Evolutionary conservation across 2,797 vertebrate genomes (phyloP).

Genomic region (Enteromius argenteus): DNA sequence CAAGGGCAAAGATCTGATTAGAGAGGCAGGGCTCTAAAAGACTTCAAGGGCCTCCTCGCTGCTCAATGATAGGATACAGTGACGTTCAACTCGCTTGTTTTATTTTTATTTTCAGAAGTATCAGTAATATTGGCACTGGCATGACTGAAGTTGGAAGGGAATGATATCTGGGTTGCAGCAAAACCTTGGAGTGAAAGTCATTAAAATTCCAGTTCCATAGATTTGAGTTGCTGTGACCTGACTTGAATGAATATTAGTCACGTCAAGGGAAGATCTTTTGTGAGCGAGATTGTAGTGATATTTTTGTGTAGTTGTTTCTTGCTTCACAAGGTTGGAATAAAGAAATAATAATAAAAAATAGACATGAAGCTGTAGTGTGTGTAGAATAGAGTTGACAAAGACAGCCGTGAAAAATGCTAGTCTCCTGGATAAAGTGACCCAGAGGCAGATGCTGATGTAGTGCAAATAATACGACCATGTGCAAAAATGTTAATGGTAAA

Average conservation of each 20-base stretch:
- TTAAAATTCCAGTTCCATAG: slow-evolving; percentile 38
- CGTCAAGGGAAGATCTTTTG: neutral
- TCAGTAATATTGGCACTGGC: neutral
- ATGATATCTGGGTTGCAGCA: neutral
- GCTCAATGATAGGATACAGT: slow-evolving; percentile 9
- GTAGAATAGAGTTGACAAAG: neutral
- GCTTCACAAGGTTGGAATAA: neutral
- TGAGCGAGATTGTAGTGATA: neutral
- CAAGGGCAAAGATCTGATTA: slow-evolving; percentile 60
- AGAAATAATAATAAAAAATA: neutral
- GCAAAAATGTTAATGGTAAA: neutral
- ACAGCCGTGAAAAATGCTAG: neutral
- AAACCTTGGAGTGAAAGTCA: slow-evolving; percentile 12
- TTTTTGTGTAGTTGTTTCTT: neutral
- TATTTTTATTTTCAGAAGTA: slow-evolving; percentile 13
- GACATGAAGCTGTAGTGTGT: neutral
- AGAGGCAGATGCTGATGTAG: neutral
- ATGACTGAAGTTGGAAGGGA: neutral
- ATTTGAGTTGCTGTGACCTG: slow-evolving; percentile 8
- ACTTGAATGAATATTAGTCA: slow-evolving; percentile 3
- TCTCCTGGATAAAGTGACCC: neutral
- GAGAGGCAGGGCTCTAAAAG: slow-evolving; percentile 35
- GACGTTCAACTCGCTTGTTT: slow-evolving; percentile 8
- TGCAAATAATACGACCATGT: neutral
- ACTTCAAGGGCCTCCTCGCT: slow-evolving; percentile 27